Base-by-base conservation (phyloP, 2,888 invertebrate species). In the Rhaphigaster nebulosa region DNA sequence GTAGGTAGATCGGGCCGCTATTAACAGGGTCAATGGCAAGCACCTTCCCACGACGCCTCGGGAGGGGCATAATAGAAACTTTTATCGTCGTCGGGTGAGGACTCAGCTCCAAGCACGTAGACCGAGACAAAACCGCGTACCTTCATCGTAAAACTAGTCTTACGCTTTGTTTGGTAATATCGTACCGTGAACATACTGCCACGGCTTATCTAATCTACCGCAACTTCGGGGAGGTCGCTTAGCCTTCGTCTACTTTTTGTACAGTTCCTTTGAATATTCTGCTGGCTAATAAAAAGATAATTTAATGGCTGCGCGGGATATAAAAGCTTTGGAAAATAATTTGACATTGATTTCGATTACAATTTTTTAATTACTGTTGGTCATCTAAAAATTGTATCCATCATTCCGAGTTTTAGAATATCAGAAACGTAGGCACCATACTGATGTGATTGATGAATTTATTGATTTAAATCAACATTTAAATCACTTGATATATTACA, bases 21-120 rank as follows among this genome's bases (percentile, higher is more conserved):
- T 50, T 84, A 84, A 84, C n/a, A 84, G 84, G 45, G 84, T 84
- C 84, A 84, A 84, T 84, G 84, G 84, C 84, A 84, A 50, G 26
- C 45, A 41, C 84, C 84, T 84, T 84, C 84, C 84, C 84, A 84
- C 84, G 84, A 45, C 45, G 41, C 45, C 12, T 84, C 0, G 45
- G 38, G n/a, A 5, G 84, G 18, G 84, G 84, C n/a, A 84, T 84
- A 50, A 84, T 84, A 84, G 84, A 84, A 84, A 84, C 84, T 84
- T 84, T 84, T 84, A 84, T 84, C 84, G 41, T 45, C 84, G 84
- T 34, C 45, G 41, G 45, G 45, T 45, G 84, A 76, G 23, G 45
- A 84, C 84, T 84, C 45, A 15, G 84, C 45, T 50, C 0, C 13
- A n/a, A 84, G 45, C 84, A 84, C 84, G 84, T 84, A 84, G 80